Base-by-base conservation (phyloP, 2,888 invertebrate species). In the Phlogophora meticulosa region DNA sequence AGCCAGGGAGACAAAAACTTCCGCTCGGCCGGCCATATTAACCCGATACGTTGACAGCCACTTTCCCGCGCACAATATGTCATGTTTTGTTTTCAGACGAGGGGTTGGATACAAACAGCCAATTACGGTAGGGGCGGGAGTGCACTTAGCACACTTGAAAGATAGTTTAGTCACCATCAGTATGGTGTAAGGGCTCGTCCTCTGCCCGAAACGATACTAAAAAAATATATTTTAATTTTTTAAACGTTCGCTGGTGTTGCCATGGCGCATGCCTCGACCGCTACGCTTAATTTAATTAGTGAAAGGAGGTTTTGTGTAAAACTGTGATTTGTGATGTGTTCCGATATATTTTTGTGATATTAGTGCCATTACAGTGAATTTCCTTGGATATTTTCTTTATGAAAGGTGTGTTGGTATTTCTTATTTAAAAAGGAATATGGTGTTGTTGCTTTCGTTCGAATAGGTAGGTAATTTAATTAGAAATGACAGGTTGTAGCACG, bases 61-160 rank as follows among this genome's bases (percentile, higher is more conserved):
- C 90, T 93, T 94, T 94, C 94, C 94, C 95, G 94, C 94, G 94
- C 91, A 88, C 94, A 94, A 93, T 93, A 94, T 94, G 94, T 94
- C 92, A 90, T 92, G 92, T 91, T 92, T 93, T 94, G 60, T 94
- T 94, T 94, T 91, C 88, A 91, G 88, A 60, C 87, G 88, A 93
- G 93, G 94, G 94, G 94, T 92, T 94, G 94, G 94, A 91, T 93
- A 94, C 94, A 95, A 94, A 94, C 95, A 94, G 89, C 94, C 95
- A 94, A 95, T 95, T 94, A 95, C 91, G 89, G 88, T 83, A 86
- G 93, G 93, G 94, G 94, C 91, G 94, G 92, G 91, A 90, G 88
- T 91, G 90, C 92, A 93, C 90, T 93, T 91, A 91, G 88, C 90
- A 88, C 85, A 90, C 90, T 89, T 90, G 86, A 86, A 85, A 90